phyloP scores from a whole-genome alignment of 2,888 invertebrate species.

The Cerastis rubricosa region DNA sequence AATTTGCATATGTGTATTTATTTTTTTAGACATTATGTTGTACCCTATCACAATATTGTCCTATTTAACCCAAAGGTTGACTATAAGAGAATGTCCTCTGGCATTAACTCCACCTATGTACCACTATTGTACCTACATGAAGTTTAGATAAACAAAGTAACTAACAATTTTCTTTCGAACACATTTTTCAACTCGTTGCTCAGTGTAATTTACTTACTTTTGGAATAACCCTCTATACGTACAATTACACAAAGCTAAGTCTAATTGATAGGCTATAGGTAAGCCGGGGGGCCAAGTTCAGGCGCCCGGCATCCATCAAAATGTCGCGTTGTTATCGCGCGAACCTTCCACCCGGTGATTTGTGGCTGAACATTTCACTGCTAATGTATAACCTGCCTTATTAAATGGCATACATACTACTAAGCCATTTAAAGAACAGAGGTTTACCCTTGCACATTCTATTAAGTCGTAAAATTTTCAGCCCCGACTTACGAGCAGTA shows the following conservation, averaged over 20 bases:
- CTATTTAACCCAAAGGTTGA: too few species aligned
- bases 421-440: neutral
- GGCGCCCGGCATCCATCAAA: slow-evolving; percentile 77
- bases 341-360: slow-evolving; percentile 73
- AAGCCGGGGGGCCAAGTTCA: slow-evolving; percentile 61
- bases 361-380: slow-evolving; percentile 69
- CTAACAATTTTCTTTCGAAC: too few species aligned
- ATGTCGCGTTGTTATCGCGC: slow-evolving; percentile 72
- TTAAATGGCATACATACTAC: slow-evolving; percentile 29
- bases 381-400: slow-evolving; percentile 62
- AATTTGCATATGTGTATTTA: too few species aligned
- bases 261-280: slow-evolving; percentile 58
- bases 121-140: too few species aligned
- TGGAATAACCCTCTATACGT: neutral
- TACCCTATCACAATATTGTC: too few species aligned
- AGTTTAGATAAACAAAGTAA: neutral
- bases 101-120: too few species aligned
- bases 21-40: too few species aligned
- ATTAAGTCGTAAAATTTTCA: neutral
- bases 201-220: neutral
- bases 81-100: too few species aligned
- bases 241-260: slow-evolving; percentile 32
- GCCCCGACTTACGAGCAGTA: too few species aligned
- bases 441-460: neutral
- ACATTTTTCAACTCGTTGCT: neutral